Base-by-base conservation (phyloP, 2,113 vertebrate genomes). In the Muntiacus muntjak region DNA sequence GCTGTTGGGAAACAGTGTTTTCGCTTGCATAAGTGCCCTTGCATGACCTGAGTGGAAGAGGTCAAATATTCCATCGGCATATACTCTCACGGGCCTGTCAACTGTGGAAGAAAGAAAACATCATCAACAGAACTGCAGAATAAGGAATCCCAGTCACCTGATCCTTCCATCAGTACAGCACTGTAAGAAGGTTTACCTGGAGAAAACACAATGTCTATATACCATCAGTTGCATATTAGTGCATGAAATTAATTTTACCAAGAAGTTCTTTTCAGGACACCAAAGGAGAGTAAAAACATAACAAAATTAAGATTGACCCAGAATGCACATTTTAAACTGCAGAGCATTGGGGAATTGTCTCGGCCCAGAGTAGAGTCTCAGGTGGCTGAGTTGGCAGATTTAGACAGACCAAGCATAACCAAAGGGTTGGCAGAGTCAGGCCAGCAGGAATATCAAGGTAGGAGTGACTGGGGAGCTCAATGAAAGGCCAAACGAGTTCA, bases 51-150 rank as follows among this genome's bases (percentile, higher is more conserved):
- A 99, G 97, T 99, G 99, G 98, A 99, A 99, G 96, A 99, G 99
- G 98, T 99, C 99, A 98, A 99, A 99, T 99, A 99, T 99, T 95
- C 99, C 99, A 98, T 99, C 99, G 88, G 99, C 99, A 78, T 99
- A 99, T 15, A 99, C 99, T 98, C 99, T 99, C 98, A 99, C 99
- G 5, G 99, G 99, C 94, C 99, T 99, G 98, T 99, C 99, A 98
- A 98, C 99, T 99, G 98, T 78, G 95, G 97, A 97, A 97, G 87
- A 93, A 98, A 98, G 96, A 97, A 98, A 98, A 98, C 55, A 98
- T 28, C 84, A 33, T 95, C 82, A 97, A 82, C 60, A 89, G 30
- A 85, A 79, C 25, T 33, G 26, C 58, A 57, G 76, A 96, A 82
- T 19, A 91, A 96, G 64, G 78, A 91, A 86, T 50, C 50, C 36